Conservation (phyloP, 1,140 invertebrate species). For the Maconellicoccus hirsutus region DNA sequence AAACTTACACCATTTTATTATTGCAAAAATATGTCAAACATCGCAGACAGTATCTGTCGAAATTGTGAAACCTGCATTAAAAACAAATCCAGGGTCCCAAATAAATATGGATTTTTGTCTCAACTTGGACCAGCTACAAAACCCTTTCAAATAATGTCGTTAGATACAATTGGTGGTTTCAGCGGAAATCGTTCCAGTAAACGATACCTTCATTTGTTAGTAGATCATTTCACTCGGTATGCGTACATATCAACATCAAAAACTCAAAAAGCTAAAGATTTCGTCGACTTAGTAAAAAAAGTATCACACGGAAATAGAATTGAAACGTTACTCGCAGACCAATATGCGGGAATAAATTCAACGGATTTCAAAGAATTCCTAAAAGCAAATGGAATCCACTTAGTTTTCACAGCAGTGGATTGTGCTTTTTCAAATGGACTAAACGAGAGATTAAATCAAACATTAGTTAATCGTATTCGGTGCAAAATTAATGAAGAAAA, state of each 20-base stretch:
- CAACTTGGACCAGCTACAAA: constrained; percentile 33
- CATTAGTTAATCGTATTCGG: constrained; percentile 15
- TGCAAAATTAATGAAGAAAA: constrained; percentile 25
- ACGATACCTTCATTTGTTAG: constrained; percentile 30
- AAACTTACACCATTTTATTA: no score
- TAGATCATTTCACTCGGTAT: constrained; percentile 29
- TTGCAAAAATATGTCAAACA: constrained; percentile 27
- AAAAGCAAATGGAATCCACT: background rate
- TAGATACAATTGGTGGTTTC: constrained; percentile 32
- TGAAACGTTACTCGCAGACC: constrained; percentile 28
- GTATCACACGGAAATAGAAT: constrained; percentile 26
- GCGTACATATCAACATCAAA: constrained; percentile 28
- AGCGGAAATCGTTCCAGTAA: constrained; percentile 27
- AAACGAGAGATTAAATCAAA: constrained; percentile 24
- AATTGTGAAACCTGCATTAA: constrained; percentile 33
- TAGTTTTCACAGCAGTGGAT: background rate
- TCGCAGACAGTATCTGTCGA: constrained; percentile 30
- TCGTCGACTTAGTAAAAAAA: constrained; percentile 23
- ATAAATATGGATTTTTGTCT: constrained; percentile 26
- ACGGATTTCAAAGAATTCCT: constrained; percentile 25
- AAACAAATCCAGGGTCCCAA: constrained; percentile 33
- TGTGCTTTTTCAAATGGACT: constrained; percentile 20
- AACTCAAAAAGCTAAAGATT: constrained; percentile 7
- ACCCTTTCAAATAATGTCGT: constrained; percentile 34
- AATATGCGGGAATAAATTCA: constrained; percentile 31